phyloP scores from a whole-genome alignment of 1,140 invertebrate genomes.

The Alviniconcha marisindica region DNA sequence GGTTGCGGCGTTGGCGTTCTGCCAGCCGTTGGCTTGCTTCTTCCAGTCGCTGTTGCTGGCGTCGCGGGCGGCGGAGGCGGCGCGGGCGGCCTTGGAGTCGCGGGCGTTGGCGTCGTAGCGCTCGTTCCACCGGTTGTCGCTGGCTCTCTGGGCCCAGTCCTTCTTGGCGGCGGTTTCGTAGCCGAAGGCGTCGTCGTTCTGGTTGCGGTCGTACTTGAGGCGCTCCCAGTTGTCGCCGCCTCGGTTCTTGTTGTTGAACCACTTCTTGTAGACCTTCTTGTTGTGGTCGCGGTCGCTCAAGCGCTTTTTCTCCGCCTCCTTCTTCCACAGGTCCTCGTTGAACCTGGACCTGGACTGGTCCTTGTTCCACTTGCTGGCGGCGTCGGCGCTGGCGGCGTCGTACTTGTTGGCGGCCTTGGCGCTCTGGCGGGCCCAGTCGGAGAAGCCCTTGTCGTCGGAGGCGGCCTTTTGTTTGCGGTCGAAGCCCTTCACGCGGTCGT shows the following conservation, averaged over 20 bases:
- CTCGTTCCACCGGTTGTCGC: constrained; percentile 11
- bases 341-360: constrained; percentile 35
- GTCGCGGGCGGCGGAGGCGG: constrained; percentile 19
- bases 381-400: constrained; percentile 32
- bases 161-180: constrained; percentile 37
- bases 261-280: constrained; percentile 42
- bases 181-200: constrained; percentile 42
- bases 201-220: constrained; percentile 42
- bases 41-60: constrained; percentile 27
- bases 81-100: constrained; percentile 30
- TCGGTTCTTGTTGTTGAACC: constrained; percentile 35
- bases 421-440: constrained; percentile 40
- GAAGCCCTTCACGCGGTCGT: constrained; percentile 35
- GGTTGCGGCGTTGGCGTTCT: constrained; percentile 33
- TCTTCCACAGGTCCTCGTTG: constrained; percentile 38
- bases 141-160: constrained; percentile 29
- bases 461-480: constrained; percentile 16
- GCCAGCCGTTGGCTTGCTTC: constrained; percentile 31
- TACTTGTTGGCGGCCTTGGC: constrained; percentile 1
- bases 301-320: constrained; percentile 31
- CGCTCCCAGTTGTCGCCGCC: constrained; percentile 47
- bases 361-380: constrained; percentile 32
- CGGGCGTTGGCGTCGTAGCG: constrained; percentile 26
- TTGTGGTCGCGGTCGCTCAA: constrained; percentile 40
- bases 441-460: constrained; percentile 34